phyloP scores from a whole-genome alignment of 2,797 vertebrate genomes.

The Myioborus melanocephalus region DNA sequence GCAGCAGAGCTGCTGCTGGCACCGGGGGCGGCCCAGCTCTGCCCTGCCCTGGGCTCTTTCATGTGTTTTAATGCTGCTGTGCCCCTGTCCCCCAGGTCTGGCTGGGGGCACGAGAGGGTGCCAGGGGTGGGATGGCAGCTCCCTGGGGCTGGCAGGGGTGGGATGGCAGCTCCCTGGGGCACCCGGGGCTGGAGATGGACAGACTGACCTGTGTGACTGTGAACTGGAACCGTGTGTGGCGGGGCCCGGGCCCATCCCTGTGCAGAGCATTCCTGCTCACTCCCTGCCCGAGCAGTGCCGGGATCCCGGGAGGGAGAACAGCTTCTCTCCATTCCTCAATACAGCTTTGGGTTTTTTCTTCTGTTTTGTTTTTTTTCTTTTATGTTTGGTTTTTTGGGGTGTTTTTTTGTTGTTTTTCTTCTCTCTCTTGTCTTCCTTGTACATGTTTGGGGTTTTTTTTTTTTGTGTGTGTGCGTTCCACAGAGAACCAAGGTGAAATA shows the following conservation, averaged over 20 bases:
- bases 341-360: background rate
- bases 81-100: fast-evolving
- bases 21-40: fast-evolving
- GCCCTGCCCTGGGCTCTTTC: background rate
- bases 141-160: background rate
- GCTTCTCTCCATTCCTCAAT: slow-evolving; percentile 42
- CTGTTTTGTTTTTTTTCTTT: background rate
- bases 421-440: slow-evolving; percentile 58
- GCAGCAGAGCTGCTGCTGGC: background rate
- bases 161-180: too few species aligned
- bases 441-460: slow-evolving; percentile 62
- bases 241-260: background rate
- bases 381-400: background rate
- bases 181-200: background rate
- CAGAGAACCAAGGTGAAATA: slow-evolving; percentile 72
- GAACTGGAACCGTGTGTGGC: background rate
- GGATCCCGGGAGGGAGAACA: background rate
- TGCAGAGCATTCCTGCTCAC: background rate
- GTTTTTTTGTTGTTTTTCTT: background rate
- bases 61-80: background rate
- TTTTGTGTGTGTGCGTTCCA: slow-evolving; percentile 62
- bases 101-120: background rate
- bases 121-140: background rate
- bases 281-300: background rate
- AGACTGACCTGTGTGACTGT: slow-evolving; percentile 3